Conservation (phyloP, 2,113 vertebrate genomes). For the Seriola aureovittata region DNA sequence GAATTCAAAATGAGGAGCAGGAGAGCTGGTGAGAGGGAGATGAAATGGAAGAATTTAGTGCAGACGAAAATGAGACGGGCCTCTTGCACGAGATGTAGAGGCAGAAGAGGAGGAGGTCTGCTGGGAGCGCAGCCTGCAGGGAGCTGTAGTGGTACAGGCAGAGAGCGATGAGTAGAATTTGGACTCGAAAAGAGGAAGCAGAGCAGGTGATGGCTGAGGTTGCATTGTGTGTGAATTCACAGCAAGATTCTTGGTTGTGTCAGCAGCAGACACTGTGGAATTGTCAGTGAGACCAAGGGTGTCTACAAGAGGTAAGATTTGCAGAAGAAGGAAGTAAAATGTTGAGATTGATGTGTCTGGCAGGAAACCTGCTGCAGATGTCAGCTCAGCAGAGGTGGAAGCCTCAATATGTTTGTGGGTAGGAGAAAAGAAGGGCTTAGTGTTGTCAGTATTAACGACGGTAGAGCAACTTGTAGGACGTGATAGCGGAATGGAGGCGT, state of each 20-base stretch:
- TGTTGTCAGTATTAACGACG: conserved; percentile 30
- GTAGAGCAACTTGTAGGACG: not conserved
- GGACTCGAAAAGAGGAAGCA: conserved; percentile 13
- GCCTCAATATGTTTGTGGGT: conserved; percentile 21
- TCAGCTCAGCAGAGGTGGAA: conserved; percentile 42
- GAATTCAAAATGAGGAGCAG: conserved; percentile 55
- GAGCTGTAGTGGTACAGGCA: conserved; percentile 43
- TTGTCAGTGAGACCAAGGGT: conserved; percentile 1
- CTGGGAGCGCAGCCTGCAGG: conserved; percentile 58
- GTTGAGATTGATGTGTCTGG: conserved; percentile 42
- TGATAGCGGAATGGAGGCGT: conserved; percentile 27
- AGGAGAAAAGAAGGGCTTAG: conserved; percentile 18
- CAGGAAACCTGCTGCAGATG: conserved; percentile 41
- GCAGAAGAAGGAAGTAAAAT: not conserved
- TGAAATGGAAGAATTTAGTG: conserved; percentile 65
- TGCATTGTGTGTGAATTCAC: conserved; percentile 15
- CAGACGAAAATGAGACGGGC: conserved; percentile 59
- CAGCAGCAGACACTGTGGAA: conserved; percentile 1
- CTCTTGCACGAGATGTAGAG: conserved; percentile 37
- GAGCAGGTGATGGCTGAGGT: not conserved
- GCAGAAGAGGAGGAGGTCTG: conserved; percentile 39
- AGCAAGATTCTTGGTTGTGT: conserved; percentile 24
- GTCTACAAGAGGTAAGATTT: conserved; percentile 12
- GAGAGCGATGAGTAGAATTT: conserved; percentile 35
- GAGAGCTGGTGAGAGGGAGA: conserved; percentile 29